Evolutionary conservation across 2,888 invertebrate species (phyloP), one percentile per base, ranked within the genome.

Genomic region (Aricia artaxerxes): DNA sequence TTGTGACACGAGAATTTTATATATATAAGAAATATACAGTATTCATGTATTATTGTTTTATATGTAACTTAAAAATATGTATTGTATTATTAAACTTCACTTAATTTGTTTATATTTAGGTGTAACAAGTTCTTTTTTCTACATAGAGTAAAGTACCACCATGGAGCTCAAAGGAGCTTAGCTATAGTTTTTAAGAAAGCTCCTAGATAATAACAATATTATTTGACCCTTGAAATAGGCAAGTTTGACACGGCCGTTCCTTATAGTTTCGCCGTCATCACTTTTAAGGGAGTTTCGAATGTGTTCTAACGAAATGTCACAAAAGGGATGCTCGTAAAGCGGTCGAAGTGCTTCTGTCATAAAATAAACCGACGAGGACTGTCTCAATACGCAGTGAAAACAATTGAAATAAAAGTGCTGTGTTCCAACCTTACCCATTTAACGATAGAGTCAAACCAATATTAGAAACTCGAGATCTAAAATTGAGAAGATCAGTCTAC

Each of bases 281-380:
- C 79, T 73, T 78, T 80, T 78, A 79, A 76, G 78, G 69, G 64
- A 69, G 49, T 75, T 75, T 77, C 80, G 76, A 88, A 89, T 88
- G 88, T 86, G 90, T 88, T 86, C 86, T 84, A 89, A 89, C 89
- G 87, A 90, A 89, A 88, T 86, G 87, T 86, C 84, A 83, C 86
- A 85, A 87, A 87, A 86, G 88, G 88, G 89, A 89, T 89, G 89
- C 81, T 92, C 92, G 90, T 93, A 93, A 94, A 93, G 85, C 85
- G 85, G 83, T 85, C 90, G 87, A 90, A 89, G 89, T 91, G 91
- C 87, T 85, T 82, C 84, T 83, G 88, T 85, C 89, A 89, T 93
- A 93, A 93, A 92, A 85, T 84, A 85, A 86, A 86, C 85, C 86
- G 85, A 69, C 69, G 35, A 35, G 69, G 69, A 87, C 86, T 64